Evolutionary conservation across 1,140 invertebrate genomes (phyloP).

Genomic region (Lasioglossum albipes): DNA sequence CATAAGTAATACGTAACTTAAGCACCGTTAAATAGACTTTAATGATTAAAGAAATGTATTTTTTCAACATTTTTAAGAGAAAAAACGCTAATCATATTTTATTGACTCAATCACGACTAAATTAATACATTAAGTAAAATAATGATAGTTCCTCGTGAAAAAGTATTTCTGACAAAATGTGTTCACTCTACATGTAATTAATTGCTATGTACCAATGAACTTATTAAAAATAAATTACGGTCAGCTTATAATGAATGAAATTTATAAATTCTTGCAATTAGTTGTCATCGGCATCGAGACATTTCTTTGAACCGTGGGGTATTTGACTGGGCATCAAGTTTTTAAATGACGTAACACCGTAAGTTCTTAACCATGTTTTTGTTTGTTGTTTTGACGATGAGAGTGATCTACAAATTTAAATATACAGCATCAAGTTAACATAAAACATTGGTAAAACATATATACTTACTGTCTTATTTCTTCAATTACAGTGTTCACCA

Average conservation of each 20-base stretch:
- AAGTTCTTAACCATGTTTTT: conserved; percentile 40
- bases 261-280: background rate
- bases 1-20: no score
- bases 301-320: background rate
- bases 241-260: background rate
- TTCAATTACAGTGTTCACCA: conserved; percentile 42
- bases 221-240: conserved; percentile 16
- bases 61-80: no score
- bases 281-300: background rate
- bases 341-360: conserved; percentile 46
- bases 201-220: conserved; percentile 7
- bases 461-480: conserved; percentile 57
- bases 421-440: background rate
- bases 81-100: no score
- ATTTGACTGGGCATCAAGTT: conserved; percentile 46
- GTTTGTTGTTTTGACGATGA: conserved; percentile 53
- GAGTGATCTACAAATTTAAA: conserved; percentile 43
- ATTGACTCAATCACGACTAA: background rate
- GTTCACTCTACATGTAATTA: conserved; percentile 23
- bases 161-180: conserved; percentile 28
- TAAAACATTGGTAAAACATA: background rate
- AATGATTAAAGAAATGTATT: no score
- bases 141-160: conserved; percentile 25
- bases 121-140: background rate
- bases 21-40: no score